Evolutionary conservation across 2,888 invertebrate species (phyloP).

Genomic region (Andrena bicolor): DNA sequence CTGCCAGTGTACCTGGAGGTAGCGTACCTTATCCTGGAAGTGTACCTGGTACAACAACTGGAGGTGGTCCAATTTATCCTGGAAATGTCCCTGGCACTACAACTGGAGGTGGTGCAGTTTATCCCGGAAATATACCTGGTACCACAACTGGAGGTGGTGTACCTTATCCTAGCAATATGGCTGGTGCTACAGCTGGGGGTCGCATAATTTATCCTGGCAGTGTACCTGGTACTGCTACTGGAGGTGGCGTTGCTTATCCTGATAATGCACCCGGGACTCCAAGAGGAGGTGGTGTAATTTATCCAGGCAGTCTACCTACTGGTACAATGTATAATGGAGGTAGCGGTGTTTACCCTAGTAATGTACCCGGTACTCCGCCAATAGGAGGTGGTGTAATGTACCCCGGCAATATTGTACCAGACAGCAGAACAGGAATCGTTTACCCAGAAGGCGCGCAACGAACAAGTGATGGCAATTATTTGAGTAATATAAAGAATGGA

Average conservation of each 20-base stretch:
- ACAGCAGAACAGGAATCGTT: neutral
- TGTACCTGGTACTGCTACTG: conserved; percentile 42
- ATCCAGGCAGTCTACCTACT: conserved; percentile 19
- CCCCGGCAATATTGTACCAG: conserved; percentile 36
- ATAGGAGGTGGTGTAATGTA: conserved; percentile 51
- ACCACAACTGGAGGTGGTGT: conserved; percentile 21
- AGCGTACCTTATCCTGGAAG: conserved; percentile 55
- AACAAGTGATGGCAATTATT: too few relatives aligned
- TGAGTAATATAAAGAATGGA: too few relatives aligned
- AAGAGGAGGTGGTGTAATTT: neutral
- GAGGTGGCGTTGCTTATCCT: conserved; percentile 44
- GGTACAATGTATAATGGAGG: conserved; percentile 51
- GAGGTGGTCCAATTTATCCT: neutral
- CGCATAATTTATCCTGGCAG: conserved; percentile 29
- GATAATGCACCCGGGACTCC: conserved; percentile 36
- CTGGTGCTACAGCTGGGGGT: conserved; percentile 18
- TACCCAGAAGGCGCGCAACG: too few relatives aligned
- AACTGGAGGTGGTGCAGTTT: conserved; percentile 15
- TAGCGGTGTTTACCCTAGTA: neutral
- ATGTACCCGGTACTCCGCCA: conserved; percentile 29
- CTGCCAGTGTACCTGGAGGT: neutral
- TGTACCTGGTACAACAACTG: conserved; percentile 6
- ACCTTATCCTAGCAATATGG: conserved; percentile 39
- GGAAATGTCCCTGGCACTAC: neutral
- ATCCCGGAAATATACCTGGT: conserved; percentile 35